These are phyloP conservation scores for Glossophaga mutica DNA, from an alignment of 2,797 vertebrate genomes.

Conservation along the genomic window DNA sequence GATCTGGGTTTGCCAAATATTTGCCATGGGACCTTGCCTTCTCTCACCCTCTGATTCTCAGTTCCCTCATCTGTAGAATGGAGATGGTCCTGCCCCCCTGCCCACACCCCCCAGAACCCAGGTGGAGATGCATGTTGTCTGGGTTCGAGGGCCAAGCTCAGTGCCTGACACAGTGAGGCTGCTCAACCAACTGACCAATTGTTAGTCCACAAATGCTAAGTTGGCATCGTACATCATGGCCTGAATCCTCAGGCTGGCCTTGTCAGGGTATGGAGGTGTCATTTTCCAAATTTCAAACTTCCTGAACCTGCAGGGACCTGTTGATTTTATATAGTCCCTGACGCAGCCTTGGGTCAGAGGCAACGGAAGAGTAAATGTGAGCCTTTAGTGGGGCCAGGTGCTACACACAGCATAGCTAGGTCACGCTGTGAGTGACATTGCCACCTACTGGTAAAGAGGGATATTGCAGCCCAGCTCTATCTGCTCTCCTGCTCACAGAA, in stretches of 20 bases:
- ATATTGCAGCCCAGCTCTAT: not conserved
- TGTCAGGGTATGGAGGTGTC: not conserved
- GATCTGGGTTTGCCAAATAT: not conserved
- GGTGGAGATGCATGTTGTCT: not conserved
- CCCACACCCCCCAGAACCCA: not conserved
- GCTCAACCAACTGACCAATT: not conserved
- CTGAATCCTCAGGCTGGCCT: not conserved
- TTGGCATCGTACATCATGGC: not conserved
- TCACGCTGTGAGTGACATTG: not conserved
- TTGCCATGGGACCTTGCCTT: not conserved
- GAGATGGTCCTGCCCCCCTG: not conserved
- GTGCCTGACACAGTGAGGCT: not conserved
- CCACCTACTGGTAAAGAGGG: not conserved
- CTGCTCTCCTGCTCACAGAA: not conserved
- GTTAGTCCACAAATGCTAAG: not conserved
- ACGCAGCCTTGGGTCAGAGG: constrained; percentile 19
- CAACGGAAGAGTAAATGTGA: not conserved
- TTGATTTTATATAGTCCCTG: not conserved
- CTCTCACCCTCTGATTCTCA: not conserved
- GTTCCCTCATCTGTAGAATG: not conserved
- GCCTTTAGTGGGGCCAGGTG: not conserved
- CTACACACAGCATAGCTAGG: not conserved
- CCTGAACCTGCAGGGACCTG: not conserved
- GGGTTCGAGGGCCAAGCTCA: not conserved
- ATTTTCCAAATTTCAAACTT: not conserved